phyloP scores from a whole-genome alignment of 2,113 vertebrate genomes.

The Rhinolophus sinicus region DNA sequence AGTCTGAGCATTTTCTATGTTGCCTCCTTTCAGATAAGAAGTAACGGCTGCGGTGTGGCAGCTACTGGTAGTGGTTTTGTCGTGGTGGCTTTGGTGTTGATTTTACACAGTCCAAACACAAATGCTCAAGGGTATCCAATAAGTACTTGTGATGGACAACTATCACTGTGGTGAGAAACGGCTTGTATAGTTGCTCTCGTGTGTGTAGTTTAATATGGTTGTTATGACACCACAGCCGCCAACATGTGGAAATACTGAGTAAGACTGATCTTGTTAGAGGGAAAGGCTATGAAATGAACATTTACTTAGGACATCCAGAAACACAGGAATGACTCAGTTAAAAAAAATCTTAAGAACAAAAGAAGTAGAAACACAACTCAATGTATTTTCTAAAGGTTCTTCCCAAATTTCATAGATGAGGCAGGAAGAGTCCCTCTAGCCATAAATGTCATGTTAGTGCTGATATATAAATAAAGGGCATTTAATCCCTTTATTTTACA shows the following conservation, averaged over 20 bases:
- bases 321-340: not conserved
- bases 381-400: not conserved
- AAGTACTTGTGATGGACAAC: not conserved
- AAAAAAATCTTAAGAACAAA: not conserved
- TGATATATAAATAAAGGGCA: not conserved
- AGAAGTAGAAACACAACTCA: not conserved
- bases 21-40: not conserved
- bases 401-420: not conserved
- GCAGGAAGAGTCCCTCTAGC: not conserved
- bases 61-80: not conserved
- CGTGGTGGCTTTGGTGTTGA: not conserved
- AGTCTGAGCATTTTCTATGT: not conserved
- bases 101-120: not conserved
- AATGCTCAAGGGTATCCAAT: not conserved
- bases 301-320: slow-evolving; percentile 14
- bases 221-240: not conserved
- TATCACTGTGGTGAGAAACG: not conserved
- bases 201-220: not conserved
- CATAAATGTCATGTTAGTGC: not conserved
- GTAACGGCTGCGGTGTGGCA: accelerated
- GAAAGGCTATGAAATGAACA: not conserved
- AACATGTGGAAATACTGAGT: not conserved
- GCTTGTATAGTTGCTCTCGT: not conserved
- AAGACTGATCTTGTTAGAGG: not conserved
- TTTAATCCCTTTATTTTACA: not conserved